phyloP scores from a whole-genome alignment of 2,113 vertebrate genomes.

The Antigone vipio region DNA sequence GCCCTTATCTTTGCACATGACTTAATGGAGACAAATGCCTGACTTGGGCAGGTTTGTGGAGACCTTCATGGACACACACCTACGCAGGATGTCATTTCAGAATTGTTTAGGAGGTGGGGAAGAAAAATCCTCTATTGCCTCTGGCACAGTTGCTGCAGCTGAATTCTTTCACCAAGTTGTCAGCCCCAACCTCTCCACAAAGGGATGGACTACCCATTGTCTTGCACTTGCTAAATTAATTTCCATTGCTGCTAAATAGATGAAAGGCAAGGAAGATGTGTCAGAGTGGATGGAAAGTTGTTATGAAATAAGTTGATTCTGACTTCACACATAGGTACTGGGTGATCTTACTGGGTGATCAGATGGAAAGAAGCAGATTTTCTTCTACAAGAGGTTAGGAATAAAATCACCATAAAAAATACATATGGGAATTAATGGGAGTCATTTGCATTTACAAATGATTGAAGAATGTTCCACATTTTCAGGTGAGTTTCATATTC shows the following conservation, averaged over 20 bases:
- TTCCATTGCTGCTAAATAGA: not conserved
- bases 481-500: not conserved
- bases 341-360: not conserved
- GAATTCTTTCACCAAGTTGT: not conserved
- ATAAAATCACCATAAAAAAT: not conserved
- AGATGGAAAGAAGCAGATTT: not conserved
- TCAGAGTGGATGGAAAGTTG: not conserved
- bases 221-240: not conserved
- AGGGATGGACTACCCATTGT: not conserved
- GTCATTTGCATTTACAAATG: not conserved
- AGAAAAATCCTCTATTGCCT: not conserved
- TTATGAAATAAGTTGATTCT: not conserved
- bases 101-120: not conserved
- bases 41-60: conserved; percentile 27
- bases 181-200: not conserved
- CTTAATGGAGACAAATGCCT: conserved; percentile 71
- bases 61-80: not conserved
- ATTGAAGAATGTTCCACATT: not conserved
- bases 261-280: not conserved
- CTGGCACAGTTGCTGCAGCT: not conserved
- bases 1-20: conserved; percentile 63
- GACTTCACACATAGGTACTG: not conserved
- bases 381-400: not conserved
- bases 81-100: not conserved
- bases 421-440: not conserved